phyloP scores from a whole-genome alignment of 1,140 invertebrate species.

The Drosophila kanapiae region DNA sequence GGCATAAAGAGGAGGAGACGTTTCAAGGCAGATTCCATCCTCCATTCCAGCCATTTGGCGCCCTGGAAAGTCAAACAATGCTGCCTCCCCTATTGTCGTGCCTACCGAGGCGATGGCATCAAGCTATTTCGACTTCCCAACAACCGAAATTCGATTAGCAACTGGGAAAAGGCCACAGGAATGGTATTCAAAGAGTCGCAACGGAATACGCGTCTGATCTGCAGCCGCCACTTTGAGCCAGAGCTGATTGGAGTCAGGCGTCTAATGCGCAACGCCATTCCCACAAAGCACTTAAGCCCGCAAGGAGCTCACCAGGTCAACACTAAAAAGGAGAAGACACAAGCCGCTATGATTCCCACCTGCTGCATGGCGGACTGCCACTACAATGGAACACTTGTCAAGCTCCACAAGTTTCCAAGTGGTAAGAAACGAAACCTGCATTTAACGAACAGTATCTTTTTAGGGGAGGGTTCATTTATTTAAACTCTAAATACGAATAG shows the following conservation, averaged over 20 bases:
- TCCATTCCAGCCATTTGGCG: slow-evolving; percentile 30
- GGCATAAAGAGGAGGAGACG: slow-evolving; percentile 42
- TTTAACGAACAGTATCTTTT: not conserved
- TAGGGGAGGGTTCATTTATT: too few species aligned
- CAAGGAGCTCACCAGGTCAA: not conserved
- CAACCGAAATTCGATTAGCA: slow-evolving; percentile 51
- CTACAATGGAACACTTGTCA: slow-evolving; percentile 15
- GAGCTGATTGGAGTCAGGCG: slow-evolving; percentile 69
- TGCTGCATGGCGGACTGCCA: slow-evolving; percentile 58
- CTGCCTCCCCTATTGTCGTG: slow-evolving; percentile 67
- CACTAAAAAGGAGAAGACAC: slow-evolving; percentile 1
- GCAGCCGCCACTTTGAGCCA: slow-evolving; percentile 71
- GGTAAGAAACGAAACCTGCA: slow-evolving; percentile 33
- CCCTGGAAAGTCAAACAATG: slow-evolving; percentile 71
- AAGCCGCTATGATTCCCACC: slow-evolving; percentile 3
- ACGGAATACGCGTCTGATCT: slow-evolving; percentile 72
- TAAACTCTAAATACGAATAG: too few species aligned
- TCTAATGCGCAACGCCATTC: slow-evolving; percentile 65
- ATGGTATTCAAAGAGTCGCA: slow-evolving; percentile 69
- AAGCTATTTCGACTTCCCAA: slow-evolving; percentile 69
- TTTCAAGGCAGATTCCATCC: slow-evolving; percentile 21
- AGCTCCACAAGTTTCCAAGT: slow-evolving; percentile 65
- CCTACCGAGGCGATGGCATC: slow-evolving; percentile 67
- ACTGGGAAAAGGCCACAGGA: slow-evolving; percentile 69
- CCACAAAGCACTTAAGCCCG: slow-evolving; percentile 51